These are phyloP conservation scores for Nemotelus pantherinus DNA, from an alignment of 2,888 invertebrate genomes.

Conservation along the genomic window DNA sequence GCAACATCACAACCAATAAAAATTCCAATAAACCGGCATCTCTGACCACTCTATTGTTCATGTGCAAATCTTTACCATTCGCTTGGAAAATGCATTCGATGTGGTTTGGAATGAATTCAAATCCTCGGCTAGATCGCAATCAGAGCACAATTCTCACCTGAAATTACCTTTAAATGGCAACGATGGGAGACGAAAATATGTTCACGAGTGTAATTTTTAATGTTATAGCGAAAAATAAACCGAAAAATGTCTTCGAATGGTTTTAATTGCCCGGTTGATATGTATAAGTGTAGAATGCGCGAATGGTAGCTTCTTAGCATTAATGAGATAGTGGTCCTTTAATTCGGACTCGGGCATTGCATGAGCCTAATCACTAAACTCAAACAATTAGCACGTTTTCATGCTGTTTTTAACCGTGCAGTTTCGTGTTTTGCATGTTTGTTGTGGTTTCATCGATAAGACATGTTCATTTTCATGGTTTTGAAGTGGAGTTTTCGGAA, in stretches of 20 bases:
- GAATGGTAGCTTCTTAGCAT: neutral
- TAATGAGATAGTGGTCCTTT: neutral
- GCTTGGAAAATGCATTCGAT: neutral
- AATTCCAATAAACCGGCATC: neutral
- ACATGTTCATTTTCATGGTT: neutral
- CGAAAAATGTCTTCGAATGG: constrained; percentile 30
- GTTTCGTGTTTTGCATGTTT: constrained; percentile 41
- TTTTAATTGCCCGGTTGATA: constrained; percentile 19
- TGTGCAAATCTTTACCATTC: neutral
- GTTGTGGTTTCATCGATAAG: constrained; percentile 22
- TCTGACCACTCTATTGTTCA: neutral
- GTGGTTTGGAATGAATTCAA: constrained; percentile 21
- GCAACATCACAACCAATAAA: neutral
- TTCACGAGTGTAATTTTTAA: constrained; percentile 45
- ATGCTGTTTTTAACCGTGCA: constrained; percentile 1
- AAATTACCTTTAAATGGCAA: constrained; percentile 49
- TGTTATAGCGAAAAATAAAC: constrained; percentile 30
- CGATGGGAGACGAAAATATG: constrained; percentile 47
- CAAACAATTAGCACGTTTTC: constrained; percentile 49
- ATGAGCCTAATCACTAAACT: constrained; percentile 46
- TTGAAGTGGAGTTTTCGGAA: constrained; percentile 27
- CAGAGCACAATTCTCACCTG: constrained; percentile 49
- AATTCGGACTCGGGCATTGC: constrained; percentile 39
- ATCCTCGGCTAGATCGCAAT: constrained; percentile 28
- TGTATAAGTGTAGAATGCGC: neutral